Base-by-base conservation (phyloP, 2,797 vertebrate genomes). In the Coregonus suidteri region DNA sequence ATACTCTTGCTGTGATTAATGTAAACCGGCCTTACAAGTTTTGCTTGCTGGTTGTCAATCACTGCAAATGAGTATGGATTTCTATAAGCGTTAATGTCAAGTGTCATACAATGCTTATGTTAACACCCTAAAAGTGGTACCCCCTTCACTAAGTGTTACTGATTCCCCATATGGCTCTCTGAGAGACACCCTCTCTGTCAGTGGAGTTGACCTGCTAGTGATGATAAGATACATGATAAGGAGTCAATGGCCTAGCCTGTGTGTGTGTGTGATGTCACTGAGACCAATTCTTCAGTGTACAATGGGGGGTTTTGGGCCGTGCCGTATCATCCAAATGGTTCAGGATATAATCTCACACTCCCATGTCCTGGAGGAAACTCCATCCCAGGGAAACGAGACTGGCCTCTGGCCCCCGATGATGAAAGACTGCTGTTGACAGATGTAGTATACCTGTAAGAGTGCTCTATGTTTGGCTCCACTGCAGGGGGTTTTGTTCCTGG, bases 361-460 rank as follows among this genome's bases (percentile, higher is more conserved):
- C 52, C 75, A 77, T 18, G 83, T 93, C 91, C 90, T 90, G 83
- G 82, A 92, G 91, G 92, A 92, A 93, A 88, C 89, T 15, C 74
- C 84, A 71, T 89, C 89, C 82, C 83, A 3, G 84, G 86, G 90
- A 89, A 86, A 90, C 86, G 88, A 89, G 90, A 79, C 88, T 91
- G 90, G 90, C 89, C 92, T 88, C 0, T 90, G 90, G 90, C 91
- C 93, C 31, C 31, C 30, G 74, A 85, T 82, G 92, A 90, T 90
- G 91, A 91, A 89, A 91, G 91, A 82, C 79, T 67, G 72, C 86
- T 91, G 90, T 91, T 91, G 92, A 93, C 90, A 88, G 92, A 93
- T 91, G 91, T 91, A 88, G 88, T 91, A 91, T 93, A 93, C 91
- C 92, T 93, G 92, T 93, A 91, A 93, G 92, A 93, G 90, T 83